Evolutionary conservation across 92 coral and sea anemone species (phyloP).

Genomic region (Palythoa grandis): DNA sequence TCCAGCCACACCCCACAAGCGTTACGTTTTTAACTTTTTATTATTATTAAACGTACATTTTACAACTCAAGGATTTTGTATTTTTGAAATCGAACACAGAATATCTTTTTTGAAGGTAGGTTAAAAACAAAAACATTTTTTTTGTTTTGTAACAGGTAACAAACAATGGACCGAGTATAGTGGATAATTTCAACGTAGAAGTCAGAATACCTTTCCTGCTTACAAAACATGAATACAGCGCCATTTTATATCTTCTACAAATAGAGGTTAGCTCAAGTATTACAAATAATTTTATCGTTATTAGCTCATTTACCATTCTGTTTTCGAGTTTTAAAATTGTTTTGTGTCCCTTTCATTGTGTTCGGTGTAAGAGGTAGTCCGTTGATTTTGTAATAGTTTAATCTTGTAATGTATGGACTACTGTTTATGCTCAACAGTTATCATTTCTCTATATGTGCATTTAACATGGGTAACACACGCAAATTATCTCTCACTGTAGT

Average conservation of each 20-base stretch:
- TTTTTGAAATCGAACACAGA: not conserved
- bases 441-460: too few species aligned
- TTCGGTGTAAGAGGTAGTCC: too few species aligned
- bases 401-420: too few species aligned
- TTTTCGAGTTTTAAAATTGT: not conserved
- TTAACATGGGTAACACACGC: too few species aligned
- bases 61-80: too few species aligned
- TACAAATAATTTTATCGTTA: not conserved
- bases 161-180: slow-evolving; percentile 28
- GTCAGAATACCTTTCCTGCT: not conserved
- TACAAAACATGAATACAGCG: slow-evolving; percentile 17
- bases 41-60: too few species aligned
- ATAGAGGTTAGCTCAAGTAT: not conserved
- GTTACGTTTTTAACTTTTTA: too few species aligned
- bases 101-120: not conserved
- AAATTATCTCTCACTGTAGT: not conserved
- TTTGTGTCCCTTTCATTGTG: not conserved
- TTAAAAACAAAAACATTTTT: not conserved
- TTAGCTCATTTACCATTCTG: not conserved
- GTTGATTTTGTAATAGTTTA: too few species aligned
- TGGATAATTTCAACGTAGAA: slow-evolving; percentile 2
- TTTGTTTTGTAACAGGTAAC: not conserved
- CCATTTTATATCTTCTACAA: slow-evolving; percentile 12
- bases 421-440: too few species aligned
- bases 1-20: too few species aligned